Percentiles rank a stretch among this genome's conserved stretches.
These are phyloP conservation scores for Aphodius granarius DNA, from an alignment of 2,888 invertebrate species.

Conservation along the genomic window DNA sequence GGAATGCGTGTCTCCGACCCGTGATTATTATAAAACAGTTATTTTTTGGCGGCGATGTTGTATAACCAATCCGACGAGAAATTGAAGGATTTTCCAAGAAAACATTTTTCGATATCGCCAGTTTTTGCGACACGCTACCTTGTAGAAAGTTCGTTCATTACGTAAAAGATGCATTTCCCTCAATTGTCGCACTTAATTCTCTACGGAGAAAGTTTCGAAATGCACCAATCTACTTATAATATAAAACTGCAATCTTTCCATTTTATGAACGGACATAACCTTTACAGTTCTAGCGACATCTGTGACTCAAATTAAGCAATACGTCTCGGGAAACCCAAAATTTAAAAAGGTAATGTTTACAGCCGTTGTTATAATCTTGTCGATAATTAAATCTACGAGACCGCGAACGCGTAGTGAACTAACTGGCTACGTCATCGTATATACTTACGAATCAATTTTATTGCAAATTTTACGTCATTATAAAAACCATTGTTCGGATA, in stretches of 20 bases:
- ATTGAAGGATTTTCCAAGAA: not conserved
- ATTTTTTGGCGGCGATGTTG: not conserved
- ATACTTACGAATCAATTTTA: not conserved
- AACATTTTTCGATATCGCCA: not conserved
- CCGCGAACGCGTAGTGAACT: not conserved
- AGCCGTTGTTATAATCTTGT: not conserved
- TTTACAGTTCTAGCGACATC: too few species aligned
- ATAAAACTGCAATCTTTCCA: not conserved
- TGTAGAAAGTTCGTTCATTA: not conserved
- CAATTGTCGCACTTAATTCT: not conserved
- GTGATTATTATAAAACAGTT: not conserved
- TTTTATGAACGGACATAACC: too few species aligned
- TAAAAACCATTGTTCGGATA: not conserved
- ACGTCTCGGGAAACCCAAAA: not conserved
- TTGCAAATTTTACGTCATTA: not conserved
- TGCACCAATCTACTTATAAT: not conserved
- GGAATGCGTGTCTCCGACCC: not conserved
- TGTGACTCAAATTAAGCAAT: not conserved
- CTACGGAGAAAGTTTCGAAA: not conserved
- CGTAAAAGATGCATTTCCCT: not conserved
- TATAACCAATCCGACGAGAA: not conserved
- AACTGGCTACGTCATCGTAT: not conserved
- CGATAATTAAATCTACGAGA: not conserved
- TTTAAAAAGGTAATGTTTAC: not conserved
- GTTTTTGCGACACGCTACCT: not conserved